phyloP scores from a whole-genome alignment of 1,140 invertebrate species.

The Pantala flavescens region DNA sequence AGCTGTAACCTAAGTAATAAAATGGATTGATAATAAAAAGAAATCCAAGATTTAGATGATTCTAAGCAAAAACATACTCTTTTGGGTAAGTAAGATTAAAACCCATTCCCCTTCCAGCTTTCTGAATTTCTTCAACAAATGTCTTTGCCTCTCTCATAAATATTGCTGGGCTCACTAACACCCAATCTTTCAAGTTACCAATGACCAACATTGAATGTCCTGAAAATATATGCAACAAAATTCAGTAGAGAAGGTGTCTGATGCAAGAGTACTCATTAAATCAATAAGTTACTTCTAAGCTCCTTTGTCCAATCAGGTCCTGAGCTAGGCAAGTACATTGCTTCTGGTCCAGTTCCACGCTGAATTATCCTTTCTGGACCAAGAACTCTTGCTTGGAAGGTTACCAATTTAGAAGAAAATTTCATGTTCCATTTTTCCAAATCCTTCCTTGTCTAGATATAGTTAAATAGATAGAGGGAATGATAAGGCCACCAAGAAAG shows the following conservation, averaged over 20 bases:
- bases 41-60: too few relatives aligned
- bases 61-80: neutral
- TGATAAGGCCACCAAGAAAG: too few relatives aligned
- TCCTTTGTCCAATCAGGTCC: slow-evolving; percentile 53
- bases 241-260: too few relatives aligned
- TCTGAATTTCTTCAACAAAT: neutral
- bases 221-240: too few relatives aligned
- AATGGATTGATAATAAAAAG: too few relatives aligned
- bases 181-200: neutral
- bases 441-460: slow-evolving; percentile 41
- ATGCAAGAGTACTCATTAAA: too few relatives aligned
- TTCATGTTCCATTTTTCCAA: slow-evolving; percentile 50
- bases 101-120: neutral
- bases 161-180: neutral
- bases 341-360: slow-evolving; percentile 24
- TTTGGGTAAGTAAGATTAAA: neutral
- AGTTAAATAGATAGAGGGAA: too few relatives aligned
- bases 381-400: slow-evolving; percentile 46
- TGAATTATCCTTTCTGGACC: slow-evolving; percentile 45
- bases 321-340: slow-evolving; percentile 27
- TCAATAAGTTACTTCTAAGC: slow-evolving; percentile 33
- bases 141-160: neutral
- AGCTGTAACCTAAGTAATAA: neutral
- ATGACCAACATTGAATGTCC: neutral
- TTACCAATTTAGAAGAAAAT: slow-evolving; percentile 43